Evolutionary conservation across 2,113 vertebrate species (phyloP).

Genomic region (Falcunculus frontatus): DNA sequence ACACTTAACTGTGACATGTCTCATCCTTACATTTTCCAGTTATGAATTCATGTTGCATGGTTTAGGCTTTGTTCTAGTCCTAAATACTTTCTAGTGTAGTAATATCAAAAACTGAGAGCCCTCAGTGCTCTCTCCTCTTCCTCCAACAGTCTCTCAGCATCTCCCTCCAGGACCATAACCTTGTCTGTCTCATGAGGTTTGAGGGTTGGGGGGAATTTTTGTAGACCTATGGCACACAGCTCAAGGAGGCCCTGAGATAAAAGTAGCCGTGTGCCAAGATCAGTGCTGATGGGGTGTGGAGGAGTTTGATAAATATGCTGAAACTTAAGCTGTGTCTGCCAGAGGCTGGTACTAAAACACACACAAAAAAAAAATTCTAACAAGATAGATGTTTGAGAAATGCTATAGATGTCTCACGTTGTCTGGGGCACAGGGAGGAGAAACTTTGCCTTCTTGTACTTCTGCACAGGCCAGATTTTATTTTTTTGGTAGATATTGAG

Average conservation of each 20-base stretch:
- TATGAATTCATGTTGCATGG: not conserved
- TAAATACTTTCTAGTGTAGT: not conserved
- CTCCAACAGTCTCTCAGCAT: not conserved
- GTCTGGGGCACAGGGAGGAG: not conserved
- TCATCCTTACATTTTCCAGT: not conserved
- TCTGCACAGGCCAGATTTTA: not conserved
- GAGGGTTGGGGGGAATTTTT: not conserved
- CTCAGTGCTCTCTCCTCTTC: not conserved
- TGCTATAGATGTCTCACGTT: not conserved
- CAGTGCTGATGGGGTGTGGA: not conserved
- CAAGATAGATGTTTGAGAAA: not conserved
- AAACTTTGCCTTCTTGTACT: not conserved
- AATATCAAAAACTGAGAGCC: not conserved
- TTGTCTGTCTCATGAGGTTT: not conserved
- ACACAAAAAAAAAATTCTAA: not conserved
- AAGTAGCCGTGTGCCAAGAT: not conserved
- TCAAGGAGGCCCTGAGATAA: not conserved
- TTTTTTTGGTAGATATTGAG: not conserved
- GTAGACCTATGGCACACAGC: not conserved
- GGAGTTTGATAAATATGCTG: conserved; percentile 32
- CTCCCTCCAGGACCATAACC: not conserved
- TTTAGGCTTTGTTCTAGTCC: not conserved
- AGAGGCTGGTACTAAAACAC: not conserved
- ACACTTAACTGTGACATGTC: not conserved
- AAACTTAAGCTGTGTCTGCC: not conserved